Conservation (phyloP, 2,888 invertebrate species). For the Agrilus cyanescens region DNA sequence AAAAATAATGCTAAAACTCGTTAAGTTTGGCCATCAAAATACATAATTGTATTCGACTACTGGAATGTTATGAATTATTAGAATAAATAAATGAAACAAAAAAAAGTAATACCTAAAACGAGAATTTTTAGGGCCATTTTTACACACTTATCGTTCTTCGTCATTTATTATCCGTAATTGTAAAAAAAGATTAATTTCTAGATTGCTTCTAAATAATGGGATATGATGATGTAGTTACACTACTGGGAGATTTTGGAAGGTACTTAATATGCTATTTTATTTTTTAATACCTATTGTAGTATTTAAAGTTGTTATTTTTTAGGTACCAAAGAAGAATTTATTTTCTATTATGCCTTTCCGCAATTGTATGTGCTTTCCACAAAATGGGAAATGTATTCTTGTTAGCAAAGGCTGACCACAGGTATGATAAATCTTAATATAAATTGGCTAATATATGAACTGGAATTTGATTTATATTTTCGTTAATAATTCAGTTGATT, state of each 20-base stretch:
- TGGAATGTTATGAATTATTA: no score
- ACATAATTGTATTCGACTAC: no score
- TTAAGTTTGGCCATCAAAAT: no score
- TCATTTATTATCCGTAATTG: neutral
- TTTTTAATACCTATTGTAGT: neutral
- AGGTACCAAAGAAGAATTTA: constrained; percentile 56
- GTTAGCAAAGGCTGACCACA: constrained; percentile 50
- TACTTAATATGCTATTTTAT: constrained; percentile 15
- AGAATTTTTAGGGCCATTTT: no score
- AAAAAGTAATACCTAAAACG: no score
- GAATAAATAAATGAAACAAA: no score
- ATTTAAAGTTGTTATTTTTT: constrained; percentile 5
- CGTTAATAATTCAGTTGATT: neutral
- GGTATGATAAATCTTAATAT: constrained; percentile 30
- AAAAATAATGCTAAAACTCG: no score
- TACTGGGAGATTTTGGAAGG: constrained; percentile 57
- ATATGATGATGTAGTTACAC: constrained; percentile 55
- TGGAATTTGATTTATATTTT: neutral
- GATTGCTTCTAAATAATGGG: constrained; percentile 39
- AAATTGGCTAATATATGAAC: neutral
- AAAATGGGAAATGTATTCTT: constrained; percentile 61
- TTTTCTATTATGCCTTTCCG: constrained; percentile 55
- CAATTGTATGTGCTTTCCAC: constrained; percentile 61
- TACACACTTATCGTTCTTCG: no score
- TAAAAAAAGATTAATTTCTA: neutral